Evolutionary conservation across 2,888 invertebrate species (phyloP), one percentile per base, ranked within the genome.

Genomic region (Nebria brevicollis): DNA sequence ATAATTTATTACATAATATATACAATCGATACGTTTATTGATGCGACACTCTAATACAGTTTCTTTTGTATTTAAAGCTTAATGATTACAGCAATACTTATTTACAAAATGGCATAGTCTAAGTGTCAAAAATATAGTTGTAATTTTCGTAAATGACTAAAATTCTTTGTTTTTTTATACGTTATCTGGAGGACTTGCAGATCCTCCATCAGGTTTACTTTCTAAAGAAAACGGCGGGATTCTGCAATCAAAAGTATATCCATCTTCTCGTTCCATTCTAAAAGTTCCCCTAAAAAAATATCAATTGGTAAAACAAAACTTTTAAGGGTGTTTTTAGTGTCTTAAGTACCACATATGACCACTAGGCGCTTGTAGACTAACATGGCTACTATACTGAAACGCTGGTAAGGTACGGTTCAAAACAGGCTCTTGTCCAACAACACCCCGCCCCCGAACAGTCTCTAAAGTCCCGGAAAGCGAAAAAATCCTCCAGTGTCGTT

Each of bases 401-500:
- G 98, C 98, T 82, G 98, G 98, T 85, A 96, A 91, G 83, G 93
- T 92, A 82, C 94, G 93, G 72, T 97, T 97, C 82, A 99, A 91
- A 83, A 97, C 93, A 68, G 98, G 98, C 90, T 99, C 98, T 91
- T 98, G 97, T 0, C 98, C 98, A n/a, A 98, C 98, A 75, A 99
- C 98, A 68, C 97, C 98, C 86, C 98, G 92, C 0, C 98, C 98
- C 84, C 98, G 92, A 1, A 96, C 96, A 0, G 98, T 98, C 90
- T 98, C 98, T 86, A 98, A 90, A 13, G 98, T 98, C 77, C 97
- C 96, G 77, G 95, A 96, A 82, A 98, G 91, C 65, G 97, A 97
- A 89, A 98, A 98, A 88, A 99, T 98, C 85, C 98, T 93, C 98
- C 98, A 98, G 89, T 98, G 98, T n/a, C 99, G 91, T 90, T 99